A percentile compares a stretch with the other conserved stretches of the same genome.
Conservation (phyloP, 92 coral and sea anemone genomes). For the Siderastrea radians region DNA sequence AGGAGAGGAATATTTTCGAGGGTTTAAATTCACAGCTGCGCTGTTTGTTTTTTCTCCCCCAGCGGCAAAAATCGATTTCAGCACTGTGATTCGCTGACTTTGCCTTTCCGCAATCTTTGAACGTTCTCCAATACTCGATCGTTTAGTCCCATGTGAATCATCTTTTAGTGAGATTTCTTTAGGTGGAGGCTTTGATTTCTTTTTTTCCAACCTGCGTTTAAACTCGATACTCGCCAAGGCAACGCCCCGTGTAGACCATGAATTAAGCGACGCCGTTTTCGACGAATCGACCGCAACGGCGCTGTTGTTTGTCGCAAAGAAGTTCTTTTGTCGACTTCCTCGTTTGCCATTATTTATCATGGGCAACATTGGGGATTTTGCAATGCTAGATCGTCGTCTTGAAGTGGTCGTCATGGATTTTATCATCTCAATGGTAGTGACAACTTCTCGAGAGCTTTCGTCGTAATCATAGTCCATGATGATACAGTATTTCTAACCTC, state of each 20-base stretch:
- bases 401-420: constrained; percentile 45
- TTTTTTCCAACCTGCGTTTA: constrained; percentile 32
- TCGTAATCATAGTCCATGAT: constrained; percentile 30
- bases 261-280: constrained; percentile 1
- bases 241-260: constrained; percentile 29
- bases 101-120: not conserved
- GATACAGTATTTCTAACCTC: too few species aligned
- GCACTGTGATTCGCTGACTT: not conserved
- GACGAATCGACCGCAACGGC: not conserved
- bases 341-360: constrained; percentile 1
- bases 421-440: constrained; percentile 41
- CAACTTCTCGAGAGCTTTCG: constrained; percentile 35
- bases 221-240: constrained; percentile 50
- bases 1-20: not conserved
- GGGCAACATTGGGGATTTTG: constrained; percentile 27
- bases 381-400: constrained; percentile 6
- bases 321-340: not conserved
- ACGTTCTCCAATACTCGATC: not conserved
- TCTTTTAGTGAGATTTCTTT: not conserved
- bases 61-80: constrained; percentile 3
- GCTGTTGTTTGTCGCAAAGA: not conserved
- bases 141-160: not conserved
- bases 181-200: not conserved
- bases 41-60: not conserved
- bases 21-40: not conserved